A percentile compares a stretch with the other conserved stretches of the same genome.
phyloP scores from a whole-genome alignment of 2,113 vertebrate genomes.

The Perognathus longimembris region DNA sequence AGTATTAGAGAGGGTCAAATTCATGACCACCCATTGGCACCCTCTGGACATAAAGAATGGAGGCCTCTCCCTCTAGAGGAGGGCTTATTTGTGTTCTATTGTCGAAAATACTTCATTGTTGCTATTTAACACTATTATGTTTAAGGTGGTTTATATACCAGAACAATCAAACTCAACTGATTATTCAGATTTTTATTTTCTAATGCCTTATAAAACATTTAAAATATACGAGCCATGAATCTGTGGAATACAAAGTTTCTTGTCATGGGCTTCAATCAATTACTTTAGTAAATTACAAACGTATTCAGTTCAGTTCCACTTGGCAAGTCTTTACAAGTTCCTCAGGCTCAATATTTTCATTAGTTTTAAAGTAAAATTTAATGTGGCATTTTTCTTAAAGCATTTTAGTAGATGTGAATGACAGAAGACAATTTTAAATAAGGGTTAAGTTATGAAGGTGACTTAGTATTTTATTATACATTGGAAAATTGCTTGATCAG shows the following conservation, averaged over 20 bases:
- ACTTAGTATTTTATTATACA: conserved; percentile 56
- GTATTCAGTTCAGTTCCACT: conserved; percentile 60
- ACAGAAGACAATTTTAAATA: conserved; percentile 25
- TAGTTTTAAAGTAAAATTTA: conserved; percentile 73
- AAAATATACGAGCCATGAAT: conserved; percentile 78
- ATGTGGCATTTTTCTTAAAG: conserved; percentile 44
- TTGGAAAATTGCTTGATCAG: conserved; percentile 59
- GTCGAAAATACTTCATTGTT: conserved; percentile 9
- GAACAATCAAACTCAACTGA: conserved; percentile 75
- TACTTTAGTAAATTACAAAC: conserved; percentile 82
- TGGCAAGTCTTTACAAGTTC: conserved; percentile 65
- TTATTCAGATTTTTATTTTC: conserved; percentile 65
- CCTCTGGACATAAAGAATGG: background rate
- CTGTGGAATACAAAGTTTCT: conserved; percentile 80
- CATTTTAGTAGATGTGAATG: conserved; percentile 49
- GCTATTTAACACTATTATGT: background rate
- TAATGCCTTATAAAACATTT: conserved; percentile 72
- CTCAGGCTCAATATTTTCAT: conserved; percentile 12
- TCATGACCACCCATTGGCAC: background rate
- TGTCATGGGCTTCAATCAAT: conserved; percentile 77
- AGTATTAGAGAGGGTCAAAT: conserved; percentile 17
- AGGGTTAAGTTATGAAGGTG: conserved; percentile 50
- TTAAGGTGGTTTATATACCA: conserved; percentile 6
- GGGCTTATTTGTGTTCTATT: conserved; percentile 28
- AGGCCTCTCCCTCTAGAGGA: background rate